Base-by-base conservation (phyloP, 2,797 vertebrate genomes). In the Syngnathus rostellatus region DNA sequence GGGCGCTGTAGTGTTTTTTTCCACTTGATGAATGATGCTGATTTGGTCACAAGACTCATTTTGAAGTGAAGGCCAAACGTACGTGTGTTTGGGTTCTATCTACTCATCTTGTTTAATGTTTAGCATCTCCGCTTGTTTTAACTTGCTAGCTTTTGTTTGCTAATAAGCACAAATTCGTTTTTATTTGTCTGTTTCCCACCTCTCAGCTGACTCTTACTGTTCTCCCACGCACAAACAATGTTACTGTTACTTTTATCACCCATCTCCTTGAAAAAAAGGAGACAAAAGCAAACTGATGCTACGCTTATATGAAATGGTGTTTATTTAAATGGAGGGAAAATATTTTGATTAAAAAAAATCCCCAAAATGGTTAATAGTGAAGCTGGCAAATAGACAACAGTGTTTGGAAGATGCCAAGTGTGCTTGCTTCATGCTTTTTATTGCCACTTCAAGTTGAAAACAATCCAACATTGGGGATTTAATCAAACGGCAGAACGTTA, bases 31-130 rank as follows among this genome's bases (percentile, higher is more conserved):
- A 64, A 54, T 23, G 17, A 12, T 51, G 19, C 37, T 50, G 46
- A n/a, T n/a, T n/a, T n/a, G n/a, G 5, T 25, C 11, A 23, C 17
- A 51, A 40, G 38, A n/a, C 25, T 54, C 23, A 31, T 31, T 31
- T 31, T 31, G 31, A 31, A 31, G 25, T 31, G 25, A 31, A 31
- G 31, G 3, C 31, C 31, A 31, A 31, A 31, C 31, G 31, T 31
- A 31, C 3, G 31, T 2, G 31, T 31, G 31, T 2, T 31, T 31
- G 31, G 31, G 31, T 31, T 53, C 21, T 51, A 14, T n/a, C 23
- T 23, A 23, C 78, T 82, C 85, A 81, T 65, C 10, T 50, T 75
- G 43, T 50, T 50, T 64, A 14, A 54, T 2, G 53, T 54, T 54
- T 11, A 54, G 53, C 23, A 54, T 25, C 10, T 31, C 53, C 23